A percentile compares a stretch with the other conserved stretches of the same genome.
Evolutionary conservation across 1,140 invertebrate species (phyloP).

Genomic region (Bombus difficillimus): DNA sequence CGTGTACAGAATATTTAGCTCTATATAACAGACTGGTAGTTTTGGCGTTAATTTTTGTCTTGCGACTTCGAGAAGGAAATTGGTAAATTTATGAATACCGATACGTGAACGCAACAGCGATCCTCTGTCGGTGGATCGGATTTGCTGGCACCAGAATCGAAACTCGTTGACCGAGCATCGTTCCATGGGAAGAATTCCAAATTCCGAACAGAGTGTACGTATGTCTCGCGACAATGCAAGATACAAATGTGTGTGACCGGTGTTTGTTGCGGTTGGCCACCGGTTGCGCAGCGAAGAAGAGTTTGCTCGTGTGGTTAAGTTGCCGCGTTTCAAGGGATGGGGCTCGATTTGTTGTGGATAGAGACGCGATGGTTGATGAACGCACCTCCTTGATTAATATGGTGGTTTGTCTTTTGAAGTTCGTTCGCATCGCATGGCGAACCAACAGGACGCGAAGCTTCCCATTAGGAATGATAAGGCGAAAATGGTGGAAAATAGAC

Average conservation of each 20-base stretch:
- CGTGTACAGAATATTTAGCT: no score
- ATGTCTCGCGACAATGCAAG: neutral
- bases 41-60: no score
- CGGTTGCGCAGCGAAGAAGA: neutral
- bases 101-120: no score
- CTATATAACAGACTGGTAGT: no score
- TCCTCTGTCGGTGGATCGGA: neutral
- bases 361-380: neutral
- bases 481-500: no score
- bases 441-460: neutral
- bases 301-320: slow-evolving; percentile 13
- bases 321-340: neutral
- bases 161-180: neutral
- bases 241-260: neutral
- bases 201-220: neutral
- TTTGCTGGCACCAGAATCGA: neutral
- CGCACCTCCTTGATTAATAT: neutral
- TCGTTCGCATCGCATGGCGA: neutral
- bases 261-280: slow-evolving; percentile 2
- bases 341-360: neutral
- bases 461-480: neutral
- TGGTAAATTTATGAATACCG: no score
- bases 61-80: no score
- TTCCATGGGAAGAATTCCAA: neutral
- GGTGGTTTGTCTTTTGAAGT: neutral